Percentiles rank a stretch among this genome's conserved stretches.
Evolutionary conservation across 2,113 vertebrate genomes (phyloP).

Genomic region (Xiphophorus maculatus): DNA sequence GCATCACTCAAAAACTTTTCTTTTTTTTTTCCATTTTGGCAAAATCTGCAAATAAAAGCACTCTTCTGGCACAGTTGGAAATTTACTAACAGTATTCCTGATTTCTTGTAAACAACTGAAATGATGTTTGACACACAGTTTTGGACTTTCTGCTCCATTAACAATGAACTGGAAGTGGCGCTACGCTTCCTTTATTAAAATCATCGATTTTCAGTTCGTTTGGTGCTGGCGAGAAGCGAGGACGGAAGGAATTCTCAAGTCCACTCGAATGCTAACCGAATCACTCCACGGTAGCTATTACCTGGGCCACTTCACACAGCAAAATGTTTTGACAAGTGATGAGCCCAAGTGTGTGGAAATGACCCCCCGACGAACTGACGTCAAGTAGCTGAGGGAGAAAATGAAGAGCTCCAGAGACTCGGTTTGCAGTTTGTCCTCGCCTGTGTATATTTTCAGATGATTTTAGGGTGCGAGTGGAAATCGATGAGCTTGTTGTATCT

Average conservation of each 20-base stretch:
- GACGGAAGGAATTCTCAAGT: slow-evolving; percentile 43
- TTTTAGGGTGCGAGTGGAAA: slow-evolving; percentile 61
- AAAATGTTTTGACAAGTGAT: slow-evolving; percentile 68
- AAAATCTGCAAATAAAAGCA: background rate
- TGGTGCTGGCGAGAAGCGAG: slow-evolving; percentile 4
- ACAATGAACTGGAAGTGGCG: slow-evolving; percentile 24
- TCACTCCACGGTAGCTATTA: slow-evolving; percentile 47
- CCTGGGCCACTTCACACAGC: slow-evolving; percentile 49
- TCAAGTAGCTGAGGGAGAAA: slow-evolving; percentile 13
- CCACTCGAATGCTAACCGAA: slow-evolving; percentile 62
- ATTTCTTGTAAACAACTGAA: slow-evolving; percentile 32
- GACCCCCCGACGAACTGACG: slow-evolving; percentile 50
- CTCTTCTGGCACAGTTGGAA: background rate
- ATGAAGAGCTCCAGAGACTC: slow-evolving; percentile 30
- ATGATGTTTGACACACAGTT: slow-evolving; percentile 26
- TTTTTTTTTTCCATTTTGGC: background rate
- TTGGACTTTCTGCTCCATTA: slow-evolving; percentile 28
- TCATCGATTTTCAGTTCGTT: slow-evolving; percentile 67
- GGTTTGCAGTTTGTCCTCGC: slow-evolving; percentile 38
- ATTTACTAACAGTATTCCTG: background rate
- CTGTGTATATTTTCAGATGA: slow-evolving; percentile 27
- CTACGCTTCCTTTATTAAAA: slow-evolving; percentile 59
- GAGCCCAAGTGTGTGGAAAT: slow-evolving; percentile 52
- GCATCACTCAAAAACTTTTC: slow-evolving; percentile 11
- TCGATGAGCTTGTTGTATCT: slow-evolving; percentile 55